These are phyloP conservation scores for Gymnocheta viridis DNA, from an alignment of 2,888 invertebrate species.

Conservation along the genomic window DNA sequence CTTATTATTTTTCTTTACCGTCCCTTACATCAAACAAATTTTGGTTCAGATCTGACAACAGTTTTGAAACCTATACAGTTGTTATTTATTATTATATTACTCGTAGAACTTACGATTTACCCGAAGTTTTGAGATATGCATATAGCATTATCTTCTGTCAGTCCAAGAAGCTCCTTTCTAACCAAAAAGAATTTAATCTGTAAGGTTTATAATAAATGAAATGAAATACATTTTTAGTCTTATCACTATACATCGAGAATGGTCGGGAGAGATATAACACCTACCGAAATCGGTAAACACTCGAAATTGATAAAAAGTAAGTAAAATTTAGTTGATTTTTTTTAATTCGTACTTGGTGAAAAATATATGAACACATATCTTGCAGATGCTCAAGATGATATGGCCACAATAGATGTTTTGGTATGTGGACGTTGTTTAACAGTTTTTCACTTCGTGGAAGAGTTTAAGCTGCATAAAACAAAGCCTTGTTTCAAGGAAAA, in stretches of 20 bases:
- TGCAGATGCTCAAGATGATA: slow-evolving; percentile 89
- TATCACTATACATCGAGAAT: slow-evolving; percentile 69
- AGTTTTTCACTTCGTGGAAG: slow-evolving; percentile 90
- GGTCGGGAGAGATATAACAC: slow-evolving; percentile 83
- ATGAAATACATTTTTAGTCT: slow-evolving; percentile 2
- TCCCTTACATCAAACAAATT: too few relatives aligned
- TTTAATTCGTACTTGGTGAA: background rate
- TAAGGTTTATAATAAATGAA: background rate
- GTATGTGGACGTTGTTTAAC: slow-evolving; percentile 93
- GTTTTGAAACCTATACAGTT: too few relatives aligned
- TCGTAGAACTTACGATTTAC: too few relatives aligned
- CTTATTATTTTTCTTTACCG: too few relatives aligned
- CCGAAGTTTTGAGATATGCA: too few relatives aligned
- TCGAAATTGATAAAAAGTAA: slow-evolving; percentile 85
- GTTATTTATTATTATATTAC: too few relatives aligned
- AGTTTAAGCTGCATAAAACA: slow-evolving; percentile 88
- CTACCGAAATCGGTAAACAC: slow-evolving; percentile 86
- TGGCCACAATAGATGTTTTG: slow-evolving; percentile 89
- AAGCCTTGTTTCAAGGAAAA: slow-evolving; percentile 78
- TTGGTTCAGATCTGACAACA: too few relatives aligned
- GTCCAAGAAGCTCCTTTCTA: too few relatives aligned
- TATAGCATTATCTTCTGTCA: too few relatives aligned
- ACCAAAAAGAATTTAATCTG: background rate
- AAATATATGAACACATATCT: background rate
- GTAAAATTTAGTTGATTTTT: background rate